Conservation (phyloP, 2,113 vertebrate genomes). For the Triplophysa rosa region DNA sequence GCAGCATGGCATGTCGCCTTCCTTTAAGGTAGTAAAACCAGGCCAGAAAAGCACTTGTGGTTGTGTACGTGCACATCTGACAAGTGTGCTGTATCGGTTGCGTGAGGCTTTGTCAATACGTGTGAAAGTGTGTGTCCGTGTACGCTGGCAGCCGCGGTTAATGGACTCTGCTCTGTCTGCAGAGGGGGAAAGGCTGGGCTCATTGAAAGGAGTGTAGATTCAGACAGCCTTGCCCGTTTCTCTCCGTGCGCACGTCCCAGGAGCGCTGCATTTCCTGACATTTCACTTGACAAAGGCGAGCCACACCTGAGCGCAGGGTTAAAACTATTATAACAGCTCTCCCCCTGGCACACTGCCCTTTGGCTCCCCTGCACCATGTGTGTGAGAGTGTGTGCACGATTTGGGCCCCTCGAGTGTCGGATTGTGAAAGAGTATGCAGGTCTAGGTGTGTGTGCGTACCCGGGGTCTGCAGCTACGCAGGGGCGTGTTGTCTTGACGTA, state of each 20-base stretch:
- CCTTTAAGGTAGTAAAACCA: slow-evolving; percentile 17
- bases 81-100: background rate
- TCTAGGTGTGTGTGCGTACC: slow-evolving; percentile 48
- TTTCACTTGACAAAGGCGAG: slow-evolving; percentile 79
- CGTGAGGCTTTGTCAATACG: slow-evolving; percentile 21
- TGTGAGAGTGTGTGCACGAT: slow-evolving; percentile 60
- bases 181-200: slow-evolving; percentile 37
- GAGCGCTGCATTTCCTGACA: slow-evolving; percentile 77
- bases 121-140: slow-evolving; percentile 17
- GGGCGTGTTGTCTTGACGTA: slow-evolving; percentile 17
- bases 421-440: slow-evolving; percentile 62
- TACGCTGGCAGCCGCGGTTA: slow-evolving; percentile 38
- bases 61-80: background rate
- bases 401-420: slow-evolving; percentile 47
- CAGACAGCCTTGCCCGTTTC: slow-evolving; percentile 47
- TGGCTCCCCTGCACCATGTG: slow-evolving; percentile 62
- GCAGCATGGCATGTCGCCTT: background rate
- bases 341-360: slow-evolving; percentile 72
- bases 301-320: slow-evolving; percentile 77
- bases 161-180: slow-evolving; percentile 54
- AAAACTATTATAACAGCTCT: slow-evolving; percentile 77
- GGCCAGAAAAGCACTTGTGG: slow-evolving; percentile 3
- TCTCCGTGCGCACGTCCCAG: slow-evolving; percentile 57
- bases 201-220: slow-evolving; percentile 56
- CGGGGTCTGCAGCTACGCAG: slow-evolving; percentile 24